A percentile compares a stretch with the other conserved stretches of the same genome.
Conservation (phyloP, 53 echinoderm and acorn worm species). For the Henricia sp. region DNA sequence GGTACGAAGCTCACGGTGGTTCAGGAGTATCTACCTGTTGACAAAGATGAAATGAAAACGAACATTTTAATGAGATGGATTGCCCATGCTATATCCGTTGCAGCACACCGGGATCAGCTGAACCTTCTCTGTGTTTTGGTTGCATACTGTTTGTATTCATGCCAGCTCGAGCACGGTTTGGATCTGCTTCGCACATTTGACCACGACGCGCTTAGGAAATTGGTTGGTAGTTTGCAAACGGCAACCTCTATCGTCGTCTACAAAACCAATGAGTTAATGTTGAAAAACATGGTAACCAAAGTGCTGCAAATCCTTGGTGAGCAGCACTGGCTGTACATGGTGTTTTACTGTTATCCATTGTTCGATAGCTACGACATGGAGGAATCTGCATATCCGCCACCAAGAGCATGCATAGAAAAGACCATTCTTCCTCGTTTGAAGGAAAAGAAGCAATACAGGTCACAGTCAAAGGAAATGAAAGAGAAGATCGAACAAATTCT, state of each 20-base stretch:
- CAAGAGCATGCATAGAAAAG: neutral
- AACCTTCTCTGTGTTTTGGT: conserved; percentile 5
- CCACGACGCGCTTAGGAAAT: neutral
- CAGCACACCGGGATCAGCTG: neutral
- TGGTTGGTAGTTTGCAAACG: conserved; percentile 3
- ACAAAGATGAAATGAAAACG: neutral
- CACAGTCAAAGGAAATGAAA: too few species aligned
- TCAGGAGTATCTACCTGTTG: neutral
- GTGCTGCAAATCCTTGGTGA: neutral
- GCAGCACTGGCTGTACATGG: conserved; percentile 23
- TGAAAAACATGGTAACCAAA: neutral
- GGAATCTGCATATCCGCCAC: neutral
- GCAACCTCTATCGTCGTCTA: neutral
- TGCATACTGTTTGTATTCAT: neutral
- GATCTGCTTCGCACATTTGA: neutral
- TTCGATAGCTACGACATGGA: neutral
- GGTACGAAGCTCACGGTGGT: neutral
- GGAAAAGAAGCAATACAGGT: neutral
- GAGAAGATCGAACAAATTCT: too few species aligned
- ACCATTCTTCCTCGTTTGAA: conserved; percentile 33
- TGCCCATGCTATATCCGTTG: neutral
- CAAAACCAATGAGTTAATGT: neutral
- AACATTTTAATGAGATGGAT: conserved; percentile 7
- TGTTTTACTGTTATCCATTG: conserved; percentile 41
- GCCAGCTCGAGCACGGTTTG: neutral